phyloP scores from a whole-genome alignment of 2,888 invertebrate species.

The Psylliodes chrysocephalus region DNA sequence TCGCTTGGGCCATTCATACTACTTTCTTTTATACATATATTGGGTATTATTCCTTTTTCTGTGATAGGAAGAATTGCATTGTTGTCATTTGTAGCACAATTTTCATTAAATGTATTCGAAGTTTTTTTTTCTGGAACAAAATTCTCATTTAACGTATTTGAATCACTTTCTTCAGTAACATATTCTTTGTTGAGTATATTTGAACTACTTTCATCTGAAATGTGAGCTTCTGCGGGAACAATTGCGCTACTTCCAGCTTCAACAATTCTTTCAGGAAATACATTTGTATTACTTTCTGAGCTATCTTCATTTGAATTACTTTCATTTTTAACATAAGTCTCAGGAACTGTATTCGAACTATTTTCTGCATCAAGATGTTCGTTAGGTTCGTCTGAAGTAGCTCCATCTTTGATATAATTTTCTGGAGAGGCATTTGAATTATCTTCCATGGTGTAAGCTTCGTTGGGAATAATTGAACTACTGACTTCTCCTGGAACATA shows the following conservation, averaged over 20 bases:
- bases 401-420: too few species aligned
- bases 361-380: too few species aligned
- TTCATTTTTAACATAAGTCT: too few species aligned
- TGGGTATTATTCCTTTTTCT: too few species aligned
- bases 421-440: too few species aligned
- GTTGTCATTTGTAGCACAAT: too few species aligned
- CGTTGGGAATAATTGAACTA: background rate
- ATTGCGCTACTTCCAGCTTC: background rate
- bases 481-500: background rate
- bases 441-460: background rate
- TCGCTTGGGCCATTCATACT: too few species aligned
- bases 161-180: background rate
- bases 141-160: background rate
- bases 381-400: too few species aligned
- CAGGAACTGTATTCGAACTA: too few species aligned
- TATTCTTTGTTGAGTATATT: background rate
- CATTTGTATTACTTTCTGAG: background rate
- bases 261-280: background rate
- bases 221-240: background rate
- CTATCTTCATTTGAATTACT: background rate
- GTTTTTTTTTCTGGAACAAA: background rate
- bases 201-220: conserved; percentile 2
- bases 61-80: too few species aligned
- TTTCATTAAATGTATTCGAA: background rate
- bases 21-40: too few species aligned